Evolutionary conservation across 2,888 invertebrate species (phyloP).

Genomic region (Sesia apiformis): DNA sequence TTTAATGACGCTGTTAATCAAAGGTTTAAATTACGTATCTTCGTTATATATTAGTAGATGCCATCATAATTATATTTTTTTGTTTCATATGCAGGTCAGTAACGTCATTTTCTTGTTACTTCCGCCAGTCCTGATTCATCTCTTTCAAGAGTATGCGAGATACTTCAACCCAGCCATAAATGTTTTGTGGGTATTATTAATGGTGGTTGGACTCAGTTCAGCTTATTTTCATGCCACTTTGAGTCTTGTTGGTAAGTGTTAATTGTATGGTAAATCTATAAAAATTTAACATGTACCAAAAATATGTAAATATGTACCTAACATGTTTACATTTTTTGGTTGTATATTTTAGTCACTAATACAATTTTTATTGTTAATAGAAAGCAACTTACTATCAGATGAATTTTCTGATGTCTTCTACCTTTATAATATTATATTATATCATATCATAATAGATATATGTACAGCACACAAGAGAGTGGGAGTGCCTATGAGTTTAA

Average conservation of each 20-base stretch:
- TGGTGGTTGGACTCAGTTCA: slow-evolving; percentile 85
- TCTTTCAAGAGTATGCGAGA: slow-evolving; percentile 84
- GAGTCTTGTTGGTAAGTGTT: slow-evolving; percentile 78
- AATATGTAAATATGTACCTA: background rate
- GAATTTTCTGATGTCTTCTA: background rate
- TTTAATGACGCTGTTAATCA: no score
- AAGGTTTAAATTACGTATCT: no score
- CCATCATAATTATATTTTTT: background rate
- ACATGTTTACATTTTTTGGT: no score
- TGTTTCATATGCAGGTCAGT: slow-evolving; percentile 76
- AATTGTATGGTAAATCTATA: background rate
- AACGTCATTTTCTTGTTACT: slow-evolving; percentile 84
- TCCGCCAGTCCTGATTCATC: slow-evolving; percentile 84
- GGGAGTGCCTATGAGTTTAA: no score
- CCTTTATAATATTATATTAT: background rate
- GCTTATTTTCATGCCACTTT: slow-evolving; percentile 91
- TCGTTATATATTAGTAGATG: no score
- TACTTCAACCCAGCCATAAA: slow-evolving; percentile 85
- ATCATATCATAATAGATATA: background rate
- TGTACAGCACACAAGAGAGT: no score
- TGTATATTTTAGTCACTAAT: no score
- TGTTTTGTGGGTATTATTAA: slow-evolving; percentile 85
- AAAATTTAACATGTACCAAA: background rate
- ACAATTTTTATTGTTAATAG: no score
- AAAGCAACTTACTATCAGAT: background rate